Evolutionary conservation across 2,797 vertebrate species (phyloP), one percentile per base, ranked within the genome.

Genomic region (Rhyacichthys aspro): DNA sequence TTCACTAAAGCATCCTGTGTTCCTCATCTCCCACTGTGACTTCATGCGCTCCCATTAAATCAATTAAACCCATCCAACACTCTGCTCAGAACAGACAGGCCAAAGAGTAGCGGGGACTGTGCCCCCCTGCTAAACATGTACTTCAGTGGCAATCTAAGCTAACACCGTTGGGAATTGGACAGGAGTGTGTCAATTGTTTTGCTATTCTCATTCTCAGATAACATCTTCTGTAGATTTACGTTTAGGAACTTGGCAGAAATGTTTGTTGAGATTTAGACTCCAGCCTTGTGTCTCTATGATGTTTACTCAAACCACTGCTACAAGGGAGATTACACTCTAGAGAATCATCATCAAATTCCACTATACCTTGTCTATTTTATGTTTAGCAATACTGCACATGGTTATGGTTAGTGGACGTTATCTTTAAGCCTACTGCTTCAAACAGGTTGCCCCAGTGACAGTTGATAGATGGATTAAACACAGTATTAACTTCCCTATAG

Each of bases 11-110:
- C 82, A 82, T 88, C 79, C 83, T 23, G 53, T 79, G 77, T 85
- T 80, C 61, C 74, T 63, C 75, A 81, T 81, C 84, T 87, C 65
- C 78, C 70, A 57, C 88, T 43, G 60, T 82, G 83, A 89, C 89
- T 81, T 74, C 57, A 12, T 83, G 81, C 81, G 81, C 88, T 58
- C 89, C 85, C 89, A 92, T 88, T 89, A 90, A 88, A 87, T 83
- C 89, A 91, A 91, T 92, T 91, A 91, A 90, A 87, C 76, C 83
- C 83, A 91, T 90, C 82, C 87, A 81, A 78, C 86, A 74, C 84
- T 88, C 84, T 38, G 83, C 82, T 85, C 70, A 49, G 77, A 83
- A 87, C 85, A 83, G 86, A 83, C 60, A 43, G 86, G 82, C 83
- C 83, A 85, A 70, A 83, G 80, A 34, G 53, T 79, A 81, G 78